Conservation (phyloP, 2,113 vertebrate genomes). For the Xyliphius kryptos region DNA sequence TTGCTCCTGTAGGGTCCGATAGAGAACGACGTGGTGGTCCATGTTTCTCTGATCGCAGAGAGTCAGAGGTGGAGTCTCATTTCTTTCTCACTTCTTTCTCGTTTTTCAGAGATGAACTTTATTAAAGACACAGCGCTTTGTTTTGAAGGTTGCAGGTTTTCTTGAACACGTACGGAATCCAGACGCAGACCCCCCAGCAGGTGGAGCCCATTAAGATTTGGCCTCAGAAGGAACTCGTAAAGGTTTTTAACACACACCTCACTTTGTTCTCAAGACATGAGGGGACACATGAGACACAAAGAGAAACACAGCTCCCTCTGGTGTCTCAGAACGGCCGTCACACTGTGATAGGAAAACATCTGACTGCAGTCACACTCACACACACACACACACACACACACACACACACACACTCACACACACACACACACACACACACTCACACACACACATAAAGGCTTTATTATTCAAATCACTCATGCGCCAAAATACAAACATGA, state of each 20-base stretch:
- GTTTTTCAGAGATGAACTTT: constrained; percentile 9
- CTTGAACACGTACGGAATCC: constrained; percentile 94
- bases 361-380: not conserved
- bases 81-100: not conserved
- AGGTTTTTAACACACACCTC: constrained; percentile 63
- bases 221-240: constrained; percentile 94
- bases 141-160: constrained; percentile 80
- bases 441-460: too few relatives aligned
- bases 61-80: constrained; percentile 81
- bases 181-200: constrained; percentile 94
- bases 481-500: too few relatives aligned
- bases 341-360: not conserved
- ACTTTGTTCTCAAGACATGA: too few relatives aligned
- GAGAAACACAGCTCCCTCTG: constrained; percentile 38
- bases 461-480: too few relatives aligned
- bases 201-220: constrained; percentile 98
- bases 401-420: not conserved
- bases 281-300: not conserved
- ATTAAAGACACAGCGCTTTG: constrained; percentile 4
- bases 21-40: constrained; percentile 89
- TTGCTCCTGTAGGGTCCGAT: constrained; percentile 81
- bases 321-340: constrained; percentile 3
- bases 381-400: constrained; percentile 6
- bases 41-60: constrained; percentile 89
- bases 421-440: constrained; percentile 11